Evolutionary conservation across 2,888 invertebrate species (phyloP), one percentile per base, ranked within the genome.

Genomic region (Zele albiditarsus): DNA sequence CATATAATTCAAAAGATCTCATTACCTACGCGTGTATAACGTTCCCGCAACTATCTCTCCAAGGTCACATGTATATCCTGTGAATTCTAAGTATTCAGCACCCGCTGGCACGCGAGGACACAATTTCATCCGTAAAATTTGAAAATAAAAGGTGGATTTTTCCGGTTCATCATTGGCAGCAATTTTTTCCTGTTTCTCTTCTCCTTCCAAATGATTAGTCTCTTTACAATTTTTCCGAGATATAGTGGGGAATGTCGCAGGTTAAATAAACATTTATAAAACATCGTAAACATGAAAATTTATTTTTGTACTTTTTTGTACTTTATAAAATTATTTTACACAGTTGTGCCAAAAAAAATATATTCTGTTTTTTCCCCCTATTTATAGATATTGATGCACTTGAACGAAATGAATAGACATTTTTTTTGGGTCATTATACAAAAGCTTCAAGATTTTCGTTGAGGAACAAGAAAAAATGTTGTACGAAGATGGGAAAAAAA

Each of bases 91-190:
- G 60, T 66, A 60, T 31, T 79, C 82, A 80, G 79, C 78, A 81
- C 84, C 84, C 80, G 85, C 84, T 83, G 85, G 80, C 83, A 84
- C 83, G 80, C 85, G 84, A 85, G 84, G 84, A 82, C 85, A 82
- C 67, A 12, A 60, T 60, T 60, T 12, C 16, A 60, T 28, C 28
- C 60, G 12, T 27, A 60, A 27, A 14, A 60, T 14, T 60, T 60
- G 16, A 14, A 27, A 12, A 60, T 60, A 16, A 16, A 60, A 27
- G 25, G 27, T 27, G 28, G 27, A 27, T 23, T 53, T 53, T 53
- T 23, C n/a, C 53, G 53, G 53, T 53, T 23, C 53, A 20, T 53
- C 20, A 53, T 20, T 23, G 53, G 53, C 53, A 53, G 4, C 46
- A 53, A 5, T n/a, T 53, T 4, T 23, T 8, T 8, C 8, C 8